Base-by-base conservation (phyloP, 2,797 vertebrate species). In the Rachycentron canadum region DNA sequence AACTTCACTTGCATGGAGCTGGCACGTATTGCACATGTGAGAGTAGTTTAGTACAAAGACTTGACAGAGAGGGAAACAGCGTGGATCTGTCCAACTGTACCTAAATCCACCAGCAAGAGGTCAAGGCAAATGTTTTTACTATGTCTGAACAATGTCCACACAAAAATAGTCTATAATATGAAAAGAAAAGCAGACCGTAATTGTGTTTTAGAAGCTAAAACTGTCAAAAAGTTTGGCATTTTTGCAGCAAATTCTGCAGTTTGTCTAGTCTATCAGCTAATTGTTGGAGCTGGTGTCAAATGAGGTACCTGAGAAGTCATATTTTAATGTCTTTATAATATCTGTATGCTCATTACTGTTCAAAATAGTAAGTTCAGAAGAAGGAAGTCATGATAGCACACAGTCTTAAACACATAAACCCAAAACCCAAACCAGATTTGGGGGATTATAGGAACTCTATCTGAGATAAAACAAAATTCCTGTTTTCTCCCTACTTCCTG, bases 381-480 rank as follows among this genome's bases (percentile, higher is more conserved):
- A 71, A 82, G 75, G 85, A 87, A 77, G 50, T 73, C 78, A 52
- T 59, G 65, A 76, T 59, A 79, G 40, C 70, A 49, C 67, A 45
- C 64, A 58, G 45, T 82, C 76, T 78, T 67, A 49, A 43, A 64
- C 64, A 76, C 76, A 83, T 62, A 79, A 65, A 69, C 72, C 58
- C 40, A 50, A 75, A 84, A 83, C 59, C 40, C 53, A 75, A 84
- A 83, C 59, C 87, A 80, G 85, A 85, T 91, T 87, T 77, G 28
- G 23, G 66, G 80, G 91, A 92, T 91, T 91, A 90, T 14, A 40
- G 70, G 30, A 88, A 86, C 84, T 84, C 74, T 82, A 78, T 84
- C 78, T 65, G 81, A 87, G 86, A 92, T 90, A 69, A 91, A 92
- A 89, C 82, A 62, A 67, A 67, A 82, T 70, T 86, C 70, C 76